Evolutionary conservation across 2,888 invertebrate species (phyloP), one percentile per base, ranked within the genome.

Genomic region (Caradrina clavipalpis): DNA sequence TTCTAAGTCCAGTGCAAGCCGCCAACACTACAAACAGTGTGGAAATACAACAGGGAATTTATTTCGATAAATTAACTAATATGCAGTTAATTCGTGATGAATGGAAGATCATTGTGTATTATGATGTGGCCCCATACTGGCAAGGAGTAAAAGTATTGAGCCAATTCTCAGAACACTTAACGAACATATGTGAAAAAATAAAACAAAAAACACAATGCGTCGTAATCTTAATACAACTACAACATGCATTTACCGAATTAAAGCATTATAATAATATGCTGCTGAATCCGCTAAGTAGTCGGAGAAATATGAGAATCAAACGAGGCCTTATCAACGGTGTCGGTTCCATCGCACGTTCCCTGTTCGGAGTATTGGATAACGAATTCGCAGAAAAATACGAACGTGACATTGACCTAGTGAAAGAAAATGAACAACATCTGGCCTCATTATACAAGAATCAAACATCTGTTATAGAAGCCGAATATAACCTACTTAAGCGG

Each of bases 401-500:
- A 53, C 19, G 8, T 4, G 60, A 61, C 22, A 61, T 61, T 17
- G 39, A 61, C 4, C 51, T 51, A 1, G 39, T 61, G 10, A 56
- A 39, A 8, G 21, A 35, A 15, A 79, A 79, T 45, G 51, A 81
- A 57, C 60, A 81, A 26, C 73, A 81, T 22, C 21, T 81, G n/a
- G 56, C 53, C 8, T 10, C 11, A 15, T 50, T 82, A n/a, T 69
- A 60, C 49, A 76, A 68, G 49, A 82, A 82, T 57, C 82, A 82
- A 35, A 82, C 82, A 10, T 80, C 78, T 1, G 15, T 81, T 0
- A 54, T 77, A 19, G 82, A 82, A 69, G 73, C 78, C 0, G 74
- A 82, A 51, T 59, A 73, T 49, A 79, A 79, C 50, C 0, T 81
- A 15, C 50, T 81, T 3, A 69, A 68, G 22, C 51, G 78, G 51